Evolutionary conservation across 2,888 invertebrate genomes (phyloP), one percentile per base, ranked within the genome.

Genomic region (Drosophila subquinaria): DNA sequence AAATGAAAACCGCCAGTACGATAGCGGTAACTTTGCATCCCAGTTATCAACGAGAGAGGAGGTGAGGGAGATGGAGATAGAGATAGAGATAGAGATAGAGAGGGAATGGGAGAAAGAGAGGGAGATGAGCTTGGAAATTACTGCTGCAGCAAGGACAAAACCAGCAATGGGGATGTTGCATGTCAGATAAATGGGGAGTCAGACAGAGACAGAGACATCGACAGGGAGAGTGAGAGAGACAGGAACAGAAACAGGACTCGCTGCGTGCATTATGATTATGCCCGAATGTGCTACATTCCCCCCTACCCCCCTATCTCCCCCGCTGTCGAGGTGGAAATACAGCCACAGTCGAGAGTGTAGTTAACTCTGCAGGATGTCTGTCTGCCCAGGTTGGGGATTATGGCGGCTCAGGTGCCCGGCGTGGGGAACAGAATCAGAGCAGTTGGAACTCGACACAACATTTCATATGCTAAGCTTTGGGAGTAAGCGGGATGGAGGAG

Each of bases 221-320:
- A 50, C 45, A 57, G 55, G 20, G n/a, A 40, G 20, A 51, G 63
- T 63, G 27, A 27, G 27, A 30, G 62, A 23, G 36, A 63, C 48
- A 56, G 61, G 17, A 47, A 50, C 45, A 57, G 57, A 20, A n/a
- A 40, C 20, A 51, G 68, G 67, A 76, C 50, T 52, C 43, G 56
- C 62, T 79, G 85, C 82, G 80, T 82, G 90, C 83, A 88, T 90
- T 90, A 87, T 90, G 87, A 90, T 90, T 90, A 89, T 90, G 82
- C 76, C 76, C 82, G 76, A 78, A 79, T 72, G 63, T 74, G 69
- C 9, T 23, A n/a, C 13, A 9, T 42, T 15, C 8, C 15, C 27
- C 40, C 6, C 38, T 9, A 17, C 30, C 4, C 4, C 23, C 23
- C 23, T 10, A 11, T 9, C 20, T 43, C 10, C 27, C 36, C 11